Base-by-base conservation (phyloP, 1,140 invertebrate genomes). In the Limonius californicus region DNA sequence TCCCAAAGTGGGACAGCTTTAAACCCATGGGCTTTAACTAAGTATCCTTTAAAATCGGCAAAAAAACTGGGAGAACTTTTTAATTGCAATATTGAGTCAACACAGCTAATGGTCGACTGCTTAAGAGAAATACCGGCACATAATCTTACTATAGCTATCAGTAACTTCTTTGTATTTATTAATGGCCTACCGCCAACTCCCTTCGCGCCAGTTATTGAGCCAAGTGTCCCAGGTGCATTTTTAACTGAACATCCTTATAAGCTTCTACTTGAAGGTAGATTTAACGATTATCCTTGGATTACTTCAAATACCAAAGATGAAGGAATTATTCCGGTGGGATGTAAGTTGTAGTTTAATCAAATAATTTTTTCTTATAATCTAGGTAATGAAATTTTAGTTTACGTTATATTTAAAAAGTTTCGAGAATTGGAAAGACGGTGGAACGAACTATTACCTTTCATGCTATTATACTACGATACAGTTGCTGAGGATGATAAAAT, bases 1-100 rank as follows among this genome's bases (percentile, higher is more conserved):
- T 84, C 90, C 0, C 84, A 88, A 77, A 91, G 89, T 70, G 92
- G 91, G 0, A 86, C 87, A 12, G 83, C 45, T 11, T 39, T 58
- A 9, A 18, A 54, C 16, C 78, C 78, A 2, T 83, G 81, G 81
- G 79, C 88, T 0, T 79, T 87, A 47, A 79, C 84, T 0, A 80
- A 85, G 65, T 83, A 86, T 54, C 82, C 83, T 64, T 74, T 77
- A 12, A 62, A 82, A 50, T 67, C 87, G 43, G 85, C 87, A 0
- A 56, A 50, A 32, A 35, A 39, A 12, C n/a, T 64, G 15, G 62
- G 57, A n/a, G n/a, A n/a, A n/a, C n/a, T n/a, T n/a, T n/a, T n/a
- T n/a, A n/a, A n/a, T n/a, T n/a, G 78, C 83, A 2, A 88, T 88
- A 73, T 75, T 88, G n/a, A n/a, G n/a, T n/a, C n/a, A n/a, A n/a